Evolutionary conservation across 1,140 invertebrate genomes (phyloP).

Genomic region (Drosophila pallidifrons): DNA sequence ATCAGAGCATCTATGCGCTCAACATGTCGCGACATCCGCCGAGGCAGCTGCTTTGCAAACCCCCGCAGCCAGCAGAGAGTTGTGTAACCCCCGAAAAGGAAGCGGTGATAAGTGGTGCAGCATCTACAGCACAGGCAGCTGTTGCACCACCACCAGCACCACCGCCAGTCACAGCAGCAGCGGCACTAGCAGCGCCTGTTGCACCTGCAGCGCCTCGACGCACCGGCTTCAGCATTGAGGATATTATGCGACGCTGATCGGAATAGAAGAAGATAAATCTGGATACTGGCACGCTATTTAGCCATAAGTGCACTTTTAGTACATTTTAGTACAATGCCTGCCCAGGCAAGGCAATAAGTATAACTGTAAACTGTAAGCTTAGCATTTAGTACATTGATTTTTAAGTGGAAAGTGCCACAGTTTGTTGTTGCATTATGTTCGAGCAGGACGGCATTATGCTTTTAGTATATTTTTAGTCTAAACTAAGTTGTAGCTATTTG

Average conservation of each 20-base stretch:
- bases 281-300: slow-evolving; percentile 30
- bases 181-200: slow-evolving; percentile 84
- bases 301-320: slow-evolving; percentile 60
- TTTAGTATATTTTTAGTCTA: slow-evolving; percentile 21
- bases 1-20: slow-evolving; percentile 62
- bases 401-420: slow-evolving; percentile 23
- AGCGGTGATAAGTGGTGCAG: no score
- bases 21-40: slow-evolving; percentile 76
- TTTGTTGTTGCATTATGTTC: slow-evolving; percentile 36
- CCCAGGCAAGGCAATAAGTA: slow-evolving; percentile 37
- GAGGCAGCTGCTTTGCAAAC: slow-evolving; percentile 61
- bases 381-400: slow-evolving; percentile 32
- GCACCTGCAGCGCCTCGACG: slow-evolving; percentile 86
- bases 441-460: slow-evolving; percentile 5
- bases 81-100: slow-evolving; percentile 40
- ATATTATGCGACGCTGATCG: slow-evolving; percentile 89
- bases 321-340: slow-evolving; percentile 76
- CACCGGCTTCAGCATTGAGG: slow-evolving; percentile 90
- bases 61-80: slow-evolving; percentile 35
- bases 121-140: slow-evolving; percentile 2
- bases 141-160: slow-evolving; percentile 81
- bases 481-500: background rate
- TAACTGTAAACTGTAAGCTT: slow-evolving; percentile 26
- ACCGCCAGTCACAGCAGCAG: slow-evolving; percentile 48
- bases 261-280: background rate